Evolutionary conservation across 1,140 invertebrate genomes (phyloP).

Genomic region (Brachionus asplanchnoidis): DNA sequence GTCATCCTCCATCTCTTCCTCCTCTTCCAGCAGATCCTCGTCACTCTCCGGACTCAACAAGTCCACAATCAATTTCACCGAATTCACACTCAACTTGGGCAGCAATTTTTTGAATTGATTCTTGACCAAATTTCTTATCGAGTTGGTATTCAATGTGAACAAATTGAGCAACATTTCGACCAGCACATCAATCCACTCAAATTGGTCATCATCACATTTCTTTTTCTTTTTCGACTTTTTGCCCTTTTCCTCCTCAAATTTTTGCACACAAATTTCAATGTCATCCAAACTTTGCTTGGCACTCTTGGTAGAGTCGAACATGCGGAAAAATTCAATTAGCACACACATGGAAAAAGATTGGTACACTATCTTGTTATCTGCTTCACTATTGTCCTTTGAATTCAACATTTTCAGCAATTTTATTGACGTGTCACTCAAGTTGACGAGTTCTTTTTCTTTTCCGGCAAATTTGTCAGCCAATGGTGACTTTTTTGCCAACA

Average conservation of each 20-base stretch:
- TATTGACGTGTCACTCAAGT: no score
- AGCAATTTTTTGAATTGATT: constrained; percentile 18
- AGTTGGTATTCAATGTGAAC: not conserved
- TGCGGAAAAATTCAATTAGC: constrained; percentile 18
- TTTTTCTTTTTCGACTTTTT: constrained; percentile 36
- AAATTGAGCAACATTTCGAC: constrained; percentile 36
- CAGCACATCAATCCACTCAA: constrained; percentile 31
- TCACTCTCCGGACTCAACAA: not conserved
- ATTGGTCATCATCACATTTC: not conserved
- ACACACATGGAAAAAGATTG: constrained; percentile 20
- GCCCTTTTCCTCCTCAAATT: not conserved
- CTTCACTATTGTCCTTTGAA: not conserved
- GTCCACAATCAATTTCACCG: constrained; percentile 18
- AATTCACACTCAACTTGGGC: constrained; percentile 9
- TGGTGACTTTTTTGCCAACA: not conserved
- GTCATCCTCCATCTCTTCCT: not conserved
- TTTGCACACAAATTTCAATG: constrained; percentile 1
- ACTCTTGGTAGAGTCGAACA: constrained; percentile 21
- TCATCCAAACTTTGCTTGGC: constrained; percentile 22
- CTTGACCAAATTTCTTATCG: not conserved
- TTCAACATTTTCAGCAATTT: not conserved
- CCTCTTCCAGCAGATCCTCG: constrained; percentile 11
- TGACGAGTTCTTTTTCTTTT: not conserved
- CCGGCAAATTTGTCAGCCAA: not conserved
- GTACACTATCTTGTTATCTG: not conserved